Base-by-base conservation (phyloP, 1,140 invertebrate species). In the Caenorhabditis latens region DNA sequence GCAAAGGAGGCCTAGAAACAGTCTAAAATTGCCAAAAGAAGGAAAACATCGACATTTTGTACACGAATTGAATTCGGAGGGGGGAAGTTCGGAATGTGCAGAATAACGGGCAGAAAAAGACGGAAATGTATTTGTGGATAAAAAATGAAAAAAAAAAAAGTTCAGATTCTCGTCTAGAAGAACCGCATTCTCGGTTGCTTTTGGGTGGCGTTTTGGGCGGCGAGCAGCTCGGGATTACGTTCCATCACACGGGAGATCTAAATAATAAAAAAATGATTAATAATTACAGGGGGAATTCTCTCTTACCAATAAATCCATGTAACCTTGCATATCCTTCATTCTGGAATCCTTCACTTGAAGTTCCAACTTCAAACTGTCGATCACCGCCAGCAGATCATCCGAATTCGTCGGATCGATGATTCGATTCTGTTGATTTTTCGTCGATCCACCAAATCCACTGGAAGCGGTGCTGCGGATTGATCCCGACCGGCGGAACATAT, bases 321-420 rank as follows among this genome's bases (percentile, higher is more conserved):
- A 88, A 11, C 65, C 87, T 16, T 85, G 63, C 87, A 88, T 88
- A 42, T 88, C 87, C 55, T 83, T 75, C 55, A 88, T 57, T 53
- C 87, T 65, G 24, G 83, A 84, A 57, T 88, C 87, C 42, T 88
- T 88, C 8, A 88, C 87, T 48, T 84, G 83, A 4, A 88, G 43
- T 40, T 88, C 87, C 48, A 84, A 48, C 13, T 75, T 85, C 14
- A 88, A 55, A 55, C 87, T 84, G 61, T 88, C 87, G 14, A 88
- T 53, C 16, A 87, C 87, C 11, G 83, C 71, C 24, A 84, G 32
- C 14, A 88, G 42, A 40, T 88, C 87, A 16, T 83, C 71, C n/a
- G 75, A 83, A 7, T 55, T 67, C n/a, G 43, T 61, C 9, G 55
- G 55, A 84, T 58, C 83, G 21, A 84, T 84, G 16, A 46, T 84